Percentiles rank a stretch among this genome's conserved stretches.
phyloP scores from a whole-genome alignment of 2,113 vertebrate species.

The Vicugna pacos region DNA sequence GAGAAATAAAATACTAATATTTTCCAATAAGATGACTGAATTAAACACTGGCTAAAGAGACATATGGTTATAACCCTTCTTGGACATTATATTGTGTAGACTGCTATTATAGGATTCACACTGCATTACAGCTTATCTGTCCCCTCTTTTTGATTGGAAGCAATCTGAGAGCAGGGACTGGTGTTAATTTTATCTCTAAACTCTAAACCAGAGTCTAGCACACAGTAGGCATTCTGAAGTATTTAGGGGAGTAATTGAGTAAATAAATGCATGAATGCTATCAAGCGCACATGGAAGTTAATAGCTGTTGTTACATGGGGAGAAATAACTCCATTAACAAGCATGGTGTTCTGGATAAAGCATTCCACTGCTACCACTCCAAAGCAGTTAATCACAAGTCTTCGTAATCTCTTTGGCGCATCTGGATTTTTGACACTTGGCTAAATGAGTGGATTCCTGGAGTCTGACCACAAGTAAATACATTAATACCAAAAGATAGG shows the following conservation, averaged over 20 bases:
- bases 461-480: conserved; percentile 32
- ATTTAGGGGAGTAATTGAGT: neutral
- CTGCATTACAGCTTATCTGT: neutral
- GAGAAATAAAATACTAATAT: conserved; percentile 27
- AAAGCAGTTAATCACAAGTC: neutral
- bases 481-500: conserved; percentile 7
- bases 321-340: neutral
- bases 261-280: neutral
- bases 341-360: neutral
- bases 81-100: neutral
- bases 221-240: neutral
- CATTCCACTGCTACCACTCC: neutral
- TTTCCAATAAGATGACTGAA: conserved; percentile 10
- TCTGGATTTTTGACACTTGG: conserved; percentile 34
- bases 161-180: neutral
- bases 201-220: neutral
- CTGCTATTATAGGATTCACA: neutral
- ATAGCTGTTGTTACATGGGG: neutral
- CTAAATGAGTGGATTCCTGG: conserved; percentile 21
- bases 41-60: conserved; percentile 12
- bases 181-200: neutral
- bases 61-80: neutral
- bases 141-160: neutral
- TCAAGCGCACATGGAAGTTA: neutral
- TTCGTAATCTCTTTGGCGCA: neutral